phyloP scores from a whole-genome alignment of 2,888 invertebrate genomes.

The Aspidiotus rigidus region DNA sequence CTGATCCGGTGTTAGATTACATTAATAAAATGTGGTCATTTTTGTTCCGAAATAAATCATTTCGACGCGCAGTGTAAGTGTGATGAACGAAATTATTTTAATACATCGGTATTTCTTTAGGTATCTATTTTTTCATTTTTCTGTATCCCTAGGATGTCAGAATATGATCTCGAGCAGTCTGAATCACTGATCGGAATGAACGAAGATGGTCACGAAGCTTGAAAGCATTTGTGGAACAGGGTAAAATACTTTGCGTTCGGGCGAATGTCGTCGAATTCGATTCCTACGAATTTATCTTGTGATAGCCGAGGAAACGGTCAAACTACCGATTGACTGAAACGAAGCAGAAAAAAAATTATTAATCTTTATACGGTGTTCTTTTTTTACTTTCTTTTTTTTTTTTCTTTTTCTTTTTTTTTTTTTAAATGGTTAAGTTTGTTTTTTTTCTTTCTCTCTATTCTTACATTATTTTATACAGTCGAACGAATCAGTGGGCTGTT shows the following conservation, averaged over 20 bases:
- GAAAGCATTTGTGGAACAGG: constrained; percentile 1
- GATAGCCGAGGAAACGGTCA: not conserved
- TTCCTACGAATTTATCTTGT: not conserved
- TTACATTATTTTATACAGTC: too few relatives aligned
- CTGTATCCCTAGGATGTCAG: constrained; percentile 21
- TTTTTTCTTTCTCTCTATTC: too few relatives aligned
- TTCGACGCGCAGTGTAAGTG: constrained; percentile 10
- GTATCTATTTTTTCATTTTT: not conserved
- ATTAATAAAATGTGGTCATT: constrained; percentile 15
- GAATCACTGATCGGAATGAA: constrained; percentile 27
- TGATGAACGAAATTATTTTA: not conserved
- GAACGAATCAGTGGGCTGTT: too few relatives aligned
- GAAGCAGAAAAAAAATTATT: too few relatives aligned
- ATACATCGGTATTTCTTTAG: not conserved
- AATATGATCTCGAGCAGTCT: constrained; percentile 33
- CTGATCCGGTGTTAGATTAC: constrained; percentile 20
- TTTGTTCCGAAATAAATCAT: constrained; percentile 13
- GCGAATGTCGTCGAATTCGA: not conserved
- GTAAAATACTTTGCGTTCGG: not conserved
- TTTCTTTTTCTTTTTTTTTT: too few relatives aligned
- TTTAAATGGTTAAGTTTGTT: too few relatives aligned
- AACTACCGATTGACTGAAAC: not conserved
- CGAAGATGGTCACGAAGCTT: constrained; percentile 31
- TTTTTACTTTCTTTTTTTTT: too few relatives aligned
- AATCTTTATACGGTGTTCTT: too few relatives aligned